Percentiles rank a stretch among this genome's conserved stretches.
Evolutionary conservation across 2,113 vertebrate species (phyloP).

Genomic region (Merops nubicus): DNA sequence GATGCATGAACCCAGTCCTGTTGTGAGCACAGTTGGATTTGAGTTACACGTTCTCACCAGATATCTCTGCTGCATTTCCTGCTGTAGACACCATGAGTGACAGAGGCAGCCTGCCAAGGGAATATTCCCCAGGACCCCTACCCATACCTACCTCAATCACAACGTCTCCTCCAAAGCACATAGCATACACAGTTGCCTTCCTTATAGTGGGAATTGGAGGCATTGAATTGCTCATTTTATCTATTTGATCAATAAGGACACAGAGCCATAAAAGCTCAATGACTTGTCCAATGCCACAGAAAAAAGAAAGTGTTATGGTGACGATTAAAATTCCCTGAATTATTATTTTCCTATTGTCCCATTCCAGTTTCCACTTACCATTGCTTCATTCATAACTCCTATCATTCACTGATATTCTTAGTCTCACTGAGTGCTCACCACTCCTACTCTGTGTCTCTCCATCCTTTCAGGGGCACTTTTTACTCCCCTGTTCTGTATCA

Average conservation of each 20-base stretch:
- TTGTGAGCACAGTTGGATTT: not conserved
- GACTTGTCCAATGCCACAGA: not conserved
- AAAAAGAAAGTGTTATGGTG: not conserved
- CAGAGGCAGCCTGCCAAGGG: not conserved
- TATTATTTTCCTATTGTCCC: not conserved
- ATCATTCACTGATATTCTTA: not conserved
- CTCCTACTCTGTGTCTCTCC: not conserved
- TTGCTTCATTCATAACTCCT: not conserved
- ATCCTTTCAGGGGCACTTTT: not conserved
- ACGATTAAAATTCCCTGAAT: not conserved
- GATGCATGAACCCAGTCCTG: not conserved
- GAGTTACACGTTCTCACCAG: not conserved
- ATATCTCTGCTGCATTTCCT: not conserved
- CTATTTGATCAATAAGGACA: not conserved
- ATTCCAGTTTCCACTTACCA: not conserved
- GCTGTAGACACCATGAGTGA: too few species aligned
- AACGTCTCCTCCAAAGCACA: not conserved
- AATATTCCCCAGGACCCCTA: rapidly evolving
- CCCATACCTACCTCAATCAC: not conserved
- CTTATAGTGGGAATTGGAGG: not conserved
- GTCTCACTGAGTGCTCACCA: not conserved
- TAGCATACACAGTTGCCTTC: not conserved
- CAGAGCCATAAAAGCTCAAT: not conserved
- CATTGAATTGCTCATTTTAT: not conserved
- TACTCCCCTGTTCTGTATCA: not conserved